Evolutionary conservation across 2,113 vertebrate species (phyloP).

Genomic region (Aplodontia rufa): DNA sequence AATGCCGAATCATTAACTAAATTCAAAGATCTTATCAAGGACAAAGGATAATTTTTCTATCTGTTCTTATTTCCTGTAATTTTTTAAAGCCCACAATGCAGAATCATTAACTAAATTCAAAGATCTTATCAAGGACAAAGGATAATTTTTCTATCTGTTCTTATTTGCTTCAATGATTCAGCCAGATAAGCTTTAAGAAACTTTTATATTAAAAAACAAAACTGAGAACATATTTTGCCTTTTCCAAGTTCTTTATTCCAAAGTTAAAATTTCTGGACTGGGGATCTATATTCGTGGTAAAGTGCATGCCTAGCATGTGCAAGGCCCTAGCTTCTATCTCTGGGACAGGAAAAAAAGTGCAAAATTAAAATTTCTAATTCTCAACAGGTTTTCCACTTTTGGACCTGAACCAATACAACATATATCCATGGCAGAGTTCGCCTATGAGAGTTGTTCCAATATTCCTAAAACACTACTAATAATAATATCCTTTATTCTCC

Average conservation of each 20-base stretch:
- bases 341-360: background rate
- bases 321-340: background rate
- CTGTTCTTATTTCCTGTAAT: conserved; percentile 27
- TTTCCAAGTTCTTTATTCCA: conserved; percentile 45
- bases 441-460: background rate
- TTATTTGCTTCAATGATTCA: conserved; percentile 48
- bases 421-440: background rate
- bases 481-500: background rate
- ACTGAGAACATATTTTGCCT: background rate
- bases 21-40: conserved; percentile 54
- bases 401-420: conserved; percentile 6
- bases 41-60: conserved; percentile 54
- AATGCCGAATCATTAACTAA: conserved; percentile 48
- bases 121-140: conserved; percentile 52
- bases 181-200: conserved; percentile 41
- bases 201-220: conserved; percentile 36
- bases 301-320: background rate
- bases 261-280: conserved; percentile 26
- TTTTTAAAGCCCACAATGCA: conserved; percentile 22
- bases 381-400: conserved; percentile 27
- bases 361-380: conserved; percentile 35
- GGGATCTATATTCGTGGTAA: background rate
- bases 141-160: conserved; percentile 43
- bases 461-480: background rate
- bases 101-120: conserved; percentile 57